Conservation (phyloP, 2,797 vertebrate species). For the Notolabrus celidotus region DNA sequence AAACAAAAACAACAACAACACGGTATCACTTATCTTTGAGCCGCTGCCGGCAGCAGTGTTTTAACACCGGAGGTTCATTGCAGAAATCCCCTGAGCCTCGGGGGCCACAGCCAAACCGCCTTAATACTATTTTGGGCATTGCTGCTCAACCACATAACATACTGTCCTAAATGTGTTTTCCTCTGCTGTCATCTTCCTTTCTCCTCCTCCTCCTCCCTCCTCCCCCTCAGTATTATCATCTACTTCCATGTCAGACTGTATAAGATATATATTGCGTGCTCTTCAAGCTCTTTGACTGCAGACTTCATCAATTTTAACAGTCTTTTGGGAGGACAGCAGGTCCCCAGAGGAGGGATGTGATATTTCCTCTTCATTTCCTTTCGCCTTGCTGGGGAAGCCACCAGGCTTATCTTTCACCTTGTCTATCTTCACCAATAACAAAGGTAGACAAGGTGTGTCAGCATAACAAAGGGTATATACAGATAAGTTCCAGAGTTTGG, state of each 20-base stretch:
- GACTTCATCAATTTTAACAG: constrained; percentile 48
- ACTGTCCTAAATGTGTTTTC: constrained; percentile 33
- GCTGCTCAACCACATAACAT: constrained; percentile 35
- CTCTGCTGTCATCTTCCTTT: constrained; percentile 10
- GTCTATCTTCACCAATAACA: constrained; percentile 13
- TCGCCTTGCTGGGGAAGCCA: constrained; percentile 29
- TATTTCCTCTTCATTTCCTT: constrained; percentile 56
- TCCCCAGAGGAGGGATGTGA: constrained; percentile 20
- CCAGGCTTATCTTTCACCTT: constrained; percentile 26
- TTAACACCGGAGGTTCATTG: constrained; percentile 45
- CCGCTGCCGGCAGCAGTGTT: constrained; percentile 35
- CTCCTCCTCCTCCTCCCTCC: not conserved
- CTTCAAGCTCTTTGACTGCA: constrained; percentile 44
- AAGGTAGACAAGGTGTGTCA: not conserved
- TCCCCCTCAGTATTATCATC: constrained; percentile 22
- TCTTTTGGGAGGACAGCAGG: constrained; percentile 34
- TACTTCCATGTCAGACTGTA: constrained; percentile 21
- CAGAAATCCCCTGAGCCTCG: constrained; percentile 46
- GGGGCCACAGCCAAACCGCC: constrained; percentile 48
- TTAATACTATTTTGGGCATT: constrained; percentile 55
- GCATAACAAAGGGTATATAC: not conserved
- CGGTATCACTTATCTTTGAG: constrained; percentile 42
- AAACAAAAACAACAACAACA: constrained; percentile 49
- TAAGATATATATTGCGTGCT: constrained; percentile 21
- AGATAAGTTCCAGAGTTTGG: not conserved